These are phyloP conservation scores for Hermodice carunculata DNA, from an alignment of 2,888 invertebrate species.

Conservation along the genomic window DNA sequence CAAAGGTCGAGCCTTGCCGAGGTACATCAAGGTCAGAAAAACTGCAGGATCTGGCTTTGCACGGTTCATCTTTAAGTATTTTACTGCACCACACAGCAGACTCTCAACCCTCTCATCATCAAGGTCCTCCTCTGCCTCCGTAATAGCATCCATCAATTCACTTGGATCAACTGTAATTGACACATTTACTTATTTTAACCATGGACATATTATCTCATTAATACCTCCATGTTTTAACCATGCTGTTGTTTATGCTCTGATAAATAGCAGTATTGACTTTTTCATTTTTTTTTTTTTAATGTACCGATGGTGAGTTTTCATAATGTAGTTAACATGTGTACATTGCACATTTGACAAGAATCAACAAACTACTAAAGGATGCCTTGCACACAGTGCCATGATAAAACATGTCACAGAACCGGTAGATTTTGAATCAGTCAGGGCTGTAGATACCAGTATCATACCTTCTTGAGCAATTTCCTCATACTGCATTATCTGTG, in stretches of 20 bases:
- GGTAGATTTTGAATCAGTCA: too few relatives aligned
- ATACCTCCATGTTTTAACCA: background rate
- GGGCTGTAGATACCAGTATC: too few relatives aligned
- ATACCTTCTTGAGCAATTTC: slow-evolving; percentile 78
- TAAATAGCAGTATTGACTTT: too few relatives aligned
- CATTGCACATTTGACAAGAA: too few relatives aligned
- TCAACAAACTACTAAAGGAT: too few relatives aligned
- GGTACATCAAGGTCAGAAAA: slow-evolving; percentile 83
- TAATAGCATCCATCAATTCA: slow-evolving; percentile 82
- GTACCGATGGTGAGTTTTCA: too few relatives aligned
- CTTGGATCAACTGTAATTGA: slow-evolving; percentile 78
- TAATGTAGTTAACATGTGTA: too few relatives aligned
- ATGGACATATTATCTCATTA: background rate
- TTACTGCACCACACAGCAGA: slow-evolving; percentile 90
- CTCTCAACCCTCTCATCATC: slow-evolving; percentile 81
- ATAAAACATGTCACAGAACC: too few relatives aligned
- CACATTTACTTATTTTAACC: too few relatives aligned
- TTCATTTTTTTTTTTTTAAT: too few relatives aligned
- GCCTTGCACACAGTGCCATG: too few relatives aligned
- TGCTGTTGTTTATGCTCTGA: too few relatives aligned
- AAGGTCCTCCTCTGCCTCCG: slow-evolving; percentile 82
- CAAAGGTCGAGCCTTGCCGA: slow-evolving; percentile 84
- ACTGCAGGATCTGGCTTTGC: slow-evolving; percentile 87
- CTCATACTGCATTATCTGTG: slow-evolving; percentile 57
- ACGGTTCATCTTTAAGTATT: slow-evolving; percentile 81